Percentiles rank a stretch among this genome's conserved stretches.
Evolutionary conservation across 2,797 vertebrate genomes (phyloP).

Genomic region (Delichon dasypus): DNA sequence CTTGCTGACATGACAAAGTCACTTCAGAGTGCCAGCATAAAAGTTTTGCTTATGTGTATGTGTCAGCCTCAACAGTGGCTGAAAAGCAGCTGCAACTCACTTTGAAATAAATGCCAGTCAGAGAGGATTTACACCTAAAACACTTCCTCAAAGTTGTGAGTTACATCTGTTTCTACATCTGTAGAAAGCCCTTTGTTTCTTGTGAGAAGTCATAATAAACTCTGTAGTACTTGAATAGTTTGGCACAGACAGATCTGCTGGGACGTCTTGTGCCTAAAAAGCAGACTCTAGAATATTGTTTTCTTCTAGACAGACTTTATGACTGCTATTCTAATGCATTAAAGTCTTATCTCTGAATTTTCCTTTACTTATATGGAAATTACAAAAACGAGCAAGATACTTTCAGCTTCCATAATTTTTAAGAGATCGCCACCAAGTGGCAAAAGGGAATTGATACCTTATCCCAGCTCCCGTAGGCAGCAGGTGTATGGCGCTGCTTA

Average conservation of each 20-base stretch:
- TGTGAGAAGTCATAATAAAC: background rate
- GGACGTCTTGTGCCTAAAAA: background rate
- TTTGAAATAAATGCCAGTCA: background rate
- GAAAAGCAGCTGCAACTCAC: background rate
- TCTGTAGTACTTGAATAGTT: background rate
- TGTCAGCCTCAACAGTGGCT: background rate
- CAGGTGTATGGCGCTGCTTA: background rate
- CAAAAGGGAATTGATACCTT: background rate
- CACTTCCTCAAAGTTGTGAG: background rate
- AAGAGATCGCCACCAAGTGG: conserved; percentile 52
- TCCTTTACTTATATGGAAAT: background rate
- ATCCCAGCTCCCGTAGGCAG: background rate
- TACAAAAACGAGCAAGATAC: rapidly evolving
- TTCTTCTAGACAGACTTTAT: background rate
- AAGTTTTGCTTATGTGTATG: background rate
- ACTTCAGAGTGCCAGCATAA: background rate
- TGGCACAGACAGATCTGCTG: background rate
- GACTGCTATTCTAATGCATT: background rate
- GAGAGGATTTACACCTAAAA: background rate
- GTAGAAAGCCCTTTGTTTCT: background rate
- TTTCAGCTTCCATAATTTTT: conserved; percentile 11
- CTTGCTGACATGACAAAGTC: background rate
- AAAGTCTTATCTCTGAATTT: background rate
- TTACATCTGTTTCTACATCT: background rate
- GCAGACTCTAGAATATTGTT: background rate